These are phyloP conservation scores for Graphium colonna DNA, from an alignment of 2,888 invertebrate genomes.

Conservation along the genomic window DNA sequence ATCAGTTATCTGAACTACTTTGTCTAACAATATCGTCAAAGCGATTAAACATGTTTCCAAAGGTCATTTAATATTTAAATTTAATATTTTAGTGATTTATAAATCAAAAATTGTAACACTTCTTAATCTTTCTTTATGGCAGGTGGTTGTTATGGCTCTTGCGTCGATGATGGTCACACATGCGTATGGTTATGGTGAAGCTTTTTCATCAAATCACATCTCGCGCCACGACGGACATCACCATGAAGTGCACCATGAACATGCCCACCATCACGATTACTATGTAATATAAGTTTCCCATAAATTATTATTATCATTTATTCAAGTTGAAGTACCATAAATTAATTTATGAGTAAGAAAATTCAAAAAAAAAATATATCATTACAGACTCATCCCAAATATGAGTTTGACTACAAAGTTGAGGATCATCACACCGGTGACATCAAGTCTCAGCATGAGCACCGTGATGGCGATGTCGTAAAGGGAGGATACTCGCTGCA, in stretches of 20 bases:
- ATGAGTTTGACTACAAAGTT: too few species aligned
- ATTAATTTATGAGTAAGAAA: too few species aligned
- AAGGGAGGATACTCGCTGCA: too few species aligned
- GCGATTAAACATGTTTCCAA: slow-evolving; percentile 8
- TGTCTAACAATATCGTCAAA: neutral
- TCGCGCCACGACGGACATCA: slow-evolving; percentile 30
- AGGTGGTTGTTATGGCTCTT: slow-evolving; percentile 7
- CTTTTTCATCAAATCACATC: too few species aligned
- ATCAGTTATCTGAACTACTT: slow-evolving; percentile 6
- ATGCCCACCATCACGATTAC: slow-evolving; percentile 55
- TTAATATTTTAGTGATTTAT: neutral
- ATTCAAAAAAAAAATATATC: slow-evolving; percentile 5
- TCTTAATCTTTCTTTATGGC: neutral
- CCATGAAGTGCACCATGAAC: slow-evolving; percentile 26
- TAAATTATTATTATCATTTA: too few species aligned
- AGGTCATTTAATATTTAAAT: slow-evolving; percentile 4
- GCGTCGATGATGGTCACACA: slow-evolving; percentile 2
- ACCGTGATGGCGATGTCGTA: too few species aligned
- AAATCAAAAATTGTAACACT: neutral
- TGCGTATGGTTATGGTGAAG: slow-evolving; percentile 33
- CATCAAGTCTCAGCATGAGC: too few species aligned
- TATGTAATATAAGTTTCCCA: too few species aligned
- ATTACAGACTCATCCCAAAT: slow-evolving; percentile 55
- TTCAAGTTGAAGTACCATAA: too few species aligned
- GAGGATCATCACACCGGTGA: too few species aligned